Conservation (phyloP, 2,888 invertebrate genomes). For the Lepeophtheirus nordmannii region DNA sequence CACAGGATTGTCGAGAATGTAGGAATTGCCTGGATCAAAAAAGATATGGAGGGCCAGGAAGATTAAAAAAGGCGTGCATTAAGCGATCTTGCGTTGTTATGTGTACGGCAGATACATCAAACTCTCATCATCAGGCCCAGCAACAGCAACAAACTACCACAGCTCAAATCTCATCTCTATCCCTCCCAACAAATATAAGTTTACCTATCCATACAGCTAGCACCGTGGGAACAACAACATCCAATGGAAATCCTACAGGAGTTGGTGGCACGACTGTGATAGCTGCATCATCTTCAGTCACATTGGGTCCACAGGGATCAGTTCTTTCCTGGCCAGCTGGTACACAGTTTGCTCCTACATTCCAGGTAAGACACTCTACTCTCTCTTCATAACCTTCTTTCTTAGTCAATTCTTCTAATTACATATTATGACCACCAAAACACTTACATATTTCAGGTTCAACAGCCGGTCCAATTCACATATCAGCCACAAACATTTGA, state of each 20-base stretch:
- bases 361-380: background rate
- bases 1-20: conserved; percentile 21
- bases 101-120: background rate
- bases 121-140: background rate
- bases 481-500: conserved; percentile 13
- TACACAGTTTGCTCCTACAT: conserved; percentile 11
- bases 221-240: background rate
- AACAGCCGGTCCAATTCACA: conserved; percentile 19
- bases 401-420: background rate
- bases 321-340: conserved; percentile 15
- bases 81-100: conserved; percentile 16
- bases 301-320: background rate
- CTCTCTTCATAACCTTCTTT: background rate
- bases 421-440: background rate
- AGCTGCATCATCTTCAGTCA: conserved; percentile 1
- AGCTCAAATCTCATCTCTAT: conserved; percentile 2
- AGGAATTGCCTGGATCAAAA: conserved; percentile 21
- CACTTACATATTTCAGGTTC: conserved; percentile 1
- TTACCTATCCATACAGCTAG: background rate
- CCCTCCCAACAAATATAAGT: background rate
- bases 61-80: conserved; percentile 18
- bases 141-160: background rate
- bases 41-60: conserved; percentile 16
- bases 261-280: background rate
- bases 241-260: background rate